Evolutionary conservation across 2,888 invertebrate species (phyloP).

Genomic region (Hedychridium roseum): DNA sequence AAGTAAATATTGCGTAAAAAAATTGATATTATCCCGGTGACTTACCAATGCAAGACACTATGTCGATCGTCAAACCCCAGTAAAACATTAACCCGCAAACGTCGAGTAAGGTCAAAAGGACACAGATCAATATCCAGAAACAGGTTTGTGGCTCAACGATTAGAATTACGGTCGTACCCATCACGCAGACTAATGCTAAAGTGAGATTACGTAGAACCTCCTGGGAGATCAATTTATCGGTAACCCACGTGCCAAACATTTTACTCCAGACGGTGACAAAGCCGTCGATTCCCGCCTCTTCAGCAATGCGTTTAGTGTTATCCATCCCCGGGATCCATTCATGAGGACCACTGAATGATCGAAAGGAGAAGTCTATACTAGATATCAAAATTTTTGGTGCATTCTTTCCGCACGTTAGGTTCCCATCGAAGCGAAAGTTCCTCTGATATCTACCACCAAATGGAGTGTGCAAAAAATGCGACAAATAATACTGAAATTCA

Average conservation of each 20-base stretch:
- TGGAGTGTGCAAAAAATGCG: constrained; percentile 76
- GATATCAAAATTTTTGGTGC: constrained; percentile 69
- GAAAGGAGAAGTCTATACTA: constrained; percentile 72
- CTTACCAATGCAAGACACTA: constrained; percentile 79
- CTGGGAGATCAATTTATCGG: constrained; percentile 78
- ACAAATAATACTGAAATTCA: constrained; percentile 71
- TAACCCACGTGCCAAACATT: constrained; percentile 78
- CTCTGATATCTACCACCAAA: constrained; percentile 74
- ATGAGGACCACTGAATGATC: constrained; percentile 69
- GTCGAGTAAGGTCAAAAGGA: constrained; percentile 76
- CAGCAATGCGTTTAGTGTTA: constrained; percentile 68
- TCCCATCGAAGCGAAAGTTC: constrained; percentile 72
- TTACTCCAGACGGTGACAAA: constrained; percentile 77
- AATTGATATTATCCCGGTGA: not conserved
- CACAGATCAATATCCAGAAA: constrained; percentile 80
- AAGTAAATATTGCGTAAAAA: no score
- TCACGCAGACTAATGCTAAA: constrained; percentile 79
- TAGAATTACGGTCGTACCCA: constrained; percentile 78
- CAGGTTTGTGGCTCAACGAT: constrained; percentile 81
- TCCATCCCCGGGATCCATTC: constrained; percentile 81
- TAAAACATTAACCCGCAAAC: constrained; percentile 81
- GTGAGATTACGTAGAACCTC: constrained; percentile 81
- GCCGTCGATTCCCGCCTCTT: constrained; percentile 69
- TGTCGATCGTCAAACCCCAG: constrained; percentile 84
- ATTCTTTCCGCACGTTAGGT: constrained; percentile 71